These are phyloP conservation scores for Sycophila texana DNA, from an alignment of 2,888 invertebrate species.

Conservation along the genomic window DNA sequence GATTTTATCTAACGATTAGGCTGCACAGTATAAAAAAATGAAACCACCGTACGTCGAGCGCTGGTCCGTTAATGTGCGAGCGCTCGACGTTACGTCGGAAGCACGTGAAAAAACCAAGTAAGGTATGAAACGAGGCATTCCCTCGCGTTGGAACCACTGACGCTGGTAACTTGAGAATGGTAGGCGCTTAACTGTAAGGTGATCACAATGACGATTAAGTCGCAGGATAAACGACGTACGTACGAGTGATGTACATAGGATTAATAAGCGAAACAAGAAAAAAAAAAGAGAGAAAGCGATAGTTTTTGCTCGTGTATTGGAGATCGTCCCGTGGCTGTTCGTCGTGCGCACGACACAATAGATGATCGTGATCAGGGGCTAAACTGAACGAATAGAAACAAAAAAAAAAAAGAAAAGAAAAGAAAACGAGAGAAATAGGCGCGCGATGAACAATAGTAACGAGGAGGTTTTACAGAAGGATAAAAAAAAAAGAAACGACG, in stretches of 20 bases:
- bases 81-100: slow-evolving; percentile 6
- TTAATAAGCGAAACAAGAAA: slow-evolving; percentile 54
- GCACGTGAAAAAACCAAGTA: slow-evolving; percentile 35
- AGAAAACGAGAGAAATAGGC: slow-evolving; percentile 36
- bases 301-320: slow-evolving; percentile 62
- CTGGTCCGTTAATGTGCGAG: not conserved
- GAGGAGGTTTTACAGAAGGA: slow-evolving; percentile 51
- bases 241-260: slow-evolving; percentile 55
- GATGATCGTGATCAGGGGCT: slow-evolving; percentile 27
- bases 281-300: slow-evolving; percentile 47
- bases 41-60: slow-evolving; percentile 17
- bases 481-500: slow-evolving; percentile 63
- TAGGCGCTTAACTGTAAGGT: slow-evolving; percentile 48
- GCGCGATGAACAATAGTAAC: slow-evolving; percentile 53
- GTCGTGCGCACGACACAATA: slow-evolving; percentile 58
- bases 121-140: slow-evolving; percentile 46
- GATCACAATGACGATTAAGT: slow-evolving; percentile 51
- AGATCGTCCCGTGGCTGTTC: slow-evolving; percentile 66
- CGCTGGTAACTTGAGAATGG: slow-evolving; percentile 44
- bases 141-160: slow-evolving; percentile 50
- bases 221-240: slow-evolving; percentile 57
- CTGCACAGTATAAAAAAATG: slow-evolving; percentile 39
- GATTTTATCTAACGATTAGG: slow-evolving; percentile 69
- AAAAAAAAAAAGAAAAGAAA: slow-evolving; percentile 29
- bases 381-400: slow-evolving; percentile 47